Conservation (phyloP, 2,888 invertebrate species). For the Tupiocoris notatus region DNA sequence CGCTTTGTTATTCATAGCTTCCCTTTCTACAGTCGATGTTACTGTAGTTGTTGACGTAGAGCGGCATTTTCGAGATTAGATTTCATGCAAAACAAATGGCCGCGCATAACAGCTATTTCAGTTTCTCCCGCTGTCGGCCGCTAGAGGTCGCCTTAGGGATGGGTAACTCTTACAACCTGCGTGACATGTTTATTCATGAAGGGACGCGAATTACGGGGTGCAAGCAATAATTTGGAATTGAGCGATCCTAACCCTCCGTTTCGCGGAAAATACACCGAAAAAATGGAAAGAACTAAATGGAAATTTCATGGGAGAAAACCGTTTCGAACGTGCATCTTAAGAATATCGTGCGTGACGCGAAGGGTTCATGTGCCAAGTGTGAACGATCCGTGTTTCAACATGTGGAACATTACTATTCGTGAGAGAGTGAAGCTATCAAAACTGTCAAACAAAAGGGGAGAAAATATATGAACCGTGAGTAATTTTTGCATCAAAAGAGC, state of each 20-base stretch:
- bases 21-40: neutral
- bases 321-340: too few relatives aligned
- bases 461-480: too few relatives aligned
- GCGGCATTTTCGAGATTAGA: conserved; percentile 33
- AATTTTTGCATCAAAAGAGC: too few relatives aligned
- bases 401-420: too few relatives aligned
- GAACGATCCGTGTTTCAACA: too few relatives aligned
- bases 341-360: too few relatives aligned
- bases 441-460: too few relatives aligned
- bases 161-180: conserved; percentile 39
- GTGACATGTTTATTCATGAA: conserved; percentile 39
- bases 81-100: conserved; percentile 40
- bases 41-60: neutral
- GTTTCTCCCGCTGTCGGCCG: neutral
- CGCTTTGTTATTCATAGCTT: conserved; percentile 38
- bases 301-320: too few relatives aligned
- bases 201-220: conserved; percentile 22
- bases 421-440: too few relatives aligned
- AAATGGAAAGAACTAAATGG: too few relatives aligned
- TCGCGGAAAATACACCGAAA: too few relatives aligned
- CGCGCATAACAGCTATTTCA: conserved; percentile 35
- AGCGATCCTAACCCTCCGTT: conserved; percentile 19
- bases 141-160: conserved; percentile 1
- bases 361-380: too few relatives aligned
- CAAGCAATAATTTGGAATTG: conserved; percentile 38